These are phyloP conservation scores for Megaceryle torquata DNA, from an alignment of 2,113 vertebrate genomes.

Conservation along the genomic window DNA sequence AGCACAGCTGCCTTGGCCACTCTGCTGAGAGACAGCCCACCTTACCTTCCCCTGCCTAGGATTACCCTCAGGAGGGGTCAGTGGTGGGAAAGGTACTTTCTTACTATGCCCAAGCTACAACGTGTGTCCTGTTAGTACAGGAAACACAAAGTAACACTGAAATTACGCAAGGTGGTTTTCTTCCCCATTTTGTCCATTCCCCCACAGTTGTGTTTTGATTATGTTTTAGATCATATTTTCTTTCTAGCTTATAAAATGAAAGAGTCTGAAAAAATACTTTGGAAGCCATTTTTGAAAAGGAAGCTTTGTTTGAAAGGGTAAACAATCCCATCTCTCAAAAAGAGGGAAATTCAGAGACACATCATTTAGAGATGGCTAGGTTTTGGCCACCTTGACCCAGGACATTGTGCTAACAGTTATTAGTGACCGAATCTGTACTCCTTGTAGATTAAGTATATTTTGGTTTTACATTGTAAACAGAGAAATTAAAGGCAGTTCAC, in stretches of 20 bases:
- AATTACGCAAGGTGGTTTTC: neutral
- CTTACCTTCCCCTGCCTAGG: neutral
- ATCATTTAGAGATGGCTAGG: neutral
- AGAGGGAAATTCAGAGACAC: neutral
- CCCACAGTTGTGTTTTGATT: neutral
- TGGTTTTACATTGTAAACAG: neutral
- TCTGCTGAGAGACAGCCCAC: no score
- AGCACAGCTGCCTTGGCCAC: neutral
- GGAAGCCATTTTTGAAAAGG: neutral
- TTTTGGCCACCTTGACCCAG: neutral
- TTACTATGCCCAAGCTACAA: neutral
- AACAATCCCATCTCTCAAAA: neutral
- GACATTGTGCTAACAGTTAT: fast-evolving
- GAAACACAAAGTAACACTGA: neutral
- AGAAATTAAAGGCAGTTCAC: neutral
- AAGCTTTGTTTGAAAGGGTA: neutral
- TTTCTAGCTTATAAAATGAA: neutral
- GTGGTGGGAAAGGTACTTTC: neutral
- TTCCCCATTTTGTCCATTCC: no score
- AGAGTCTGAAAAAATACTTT: neutral
- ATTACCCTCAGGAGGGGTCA: neutral
- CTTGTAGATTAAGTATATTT: neutral
- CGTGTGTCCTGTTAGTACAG: neutral
- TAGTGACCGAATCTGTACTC: neutral
- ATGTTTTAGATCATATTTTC: neutral